Conservation (phyloP, 2,113 vertebrate genomes). For the Coregonus clupeaformis region DNA sequence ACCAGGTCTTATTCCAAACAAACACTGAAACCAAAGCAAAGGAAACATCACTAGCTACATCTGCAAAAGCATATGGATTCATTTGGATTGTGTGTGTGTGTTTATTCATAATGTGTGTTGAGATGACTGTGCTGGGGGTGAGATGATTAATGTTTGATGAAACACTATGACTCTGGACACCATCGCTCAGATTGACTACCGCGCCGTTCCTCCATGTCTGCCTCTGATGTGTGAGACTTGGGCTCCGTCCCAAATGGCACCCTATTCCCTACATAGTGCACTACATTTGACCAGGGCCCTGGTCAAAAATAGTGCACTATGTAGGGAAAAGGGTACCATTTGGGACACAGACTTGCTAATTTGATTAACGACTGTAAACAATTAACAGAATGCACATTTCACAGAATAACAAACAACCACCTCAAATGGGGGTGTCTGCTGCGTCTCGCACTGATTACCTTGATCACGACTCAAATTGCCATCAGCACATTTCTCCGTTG, state of each 20-base stretch:
- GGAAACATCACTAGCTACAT: background rate
- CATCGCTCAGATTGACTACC: conserved; percentile 1
- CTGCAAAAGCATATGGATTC: background rate
- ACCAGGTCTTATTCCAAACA: background rate
- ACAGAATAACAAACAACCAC: conserved; percentile 60
- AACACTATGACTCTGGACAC: conserved; percentile 16
- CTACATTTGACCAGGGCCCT: too few species aligned
- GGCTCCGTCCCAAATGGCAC: too few species aligned
- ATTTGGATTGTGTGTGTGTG: conserved; percentile 28
- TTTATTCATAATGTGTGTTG: background rate
- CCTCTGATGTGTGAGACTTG: conserved; percentile 32
- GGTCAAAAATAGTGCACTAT: background rate
- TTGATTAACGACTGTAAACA: conserved; percentile 74
- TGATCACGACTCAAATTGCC: conserved; percentile 58
- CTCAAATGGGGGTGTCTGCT: conserved; percentile 40
- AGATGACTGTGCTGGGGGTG: conserved; percentile 37
- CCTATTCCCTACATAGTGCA: too few species aligned
- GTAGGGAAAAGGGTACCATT: conserved; percentile 13
- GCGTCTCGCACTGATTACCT: conserved; percentile 66
- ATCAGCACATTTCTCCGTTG: conserved; percentile 27
- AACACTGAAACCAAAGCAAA: background rate
- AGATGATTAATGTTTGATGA: conserved; percentile 63
- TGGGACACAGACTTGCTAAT: conserved; percentile 53
- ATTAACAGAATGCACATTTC: conserved; percentile 70
- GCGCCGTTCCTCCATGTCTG: conserved; percentile 45